Evolutionary conservation across 1,140 invertebrate genomes (phyloP).

Genomic region (Globodera rostochiensis): DNA sequence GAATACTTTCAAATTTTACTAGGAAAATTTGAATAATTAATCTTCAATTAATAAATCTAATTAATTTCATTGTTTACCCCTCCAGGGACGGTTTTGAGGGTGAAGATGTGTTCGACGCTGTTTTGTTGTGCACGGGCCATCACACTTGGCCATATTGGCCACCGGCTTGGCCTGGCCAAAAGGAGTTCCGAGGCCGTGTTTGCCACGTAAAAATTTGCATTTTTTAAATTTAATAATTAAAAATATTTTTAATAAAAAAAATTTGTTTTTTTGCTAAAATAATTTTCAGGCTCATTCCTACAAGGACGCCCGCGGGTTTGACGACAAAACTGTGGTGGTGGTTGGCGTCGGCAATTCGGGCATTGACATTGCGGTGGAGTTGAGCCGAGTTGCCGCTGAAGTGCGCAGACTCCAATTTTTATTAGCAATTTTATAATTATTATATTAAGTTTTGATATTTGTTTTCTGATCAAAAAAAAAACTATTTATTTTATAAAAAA

Average conservation of each 20-base stretch:
- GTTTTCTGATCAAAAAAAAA: too few species aligned
- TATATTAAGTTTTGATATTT: too few species aligned
- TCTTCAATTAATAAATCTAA: too few species aligned
- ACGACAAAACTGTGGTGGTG: slow-evolving; percentile 68
- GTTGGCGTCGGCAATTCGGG: slow-evolving; percentile 71
- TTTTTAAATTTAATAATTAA: background rate
- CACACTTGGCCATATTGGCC: slow-evolving; percentile 64
- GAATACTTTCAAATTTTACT: too few species aligned
- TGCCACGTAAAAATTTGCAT: slow-evolving; percentile 60
- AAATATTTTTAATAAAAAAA: too few species aligned
- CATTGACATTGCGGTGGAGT: slow-evolving; percentile 69
- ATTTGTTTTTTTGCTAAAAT: background rate
- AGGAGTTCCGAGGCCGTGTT: slow-evolving; percentile 67
- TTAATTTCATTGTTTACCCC: too few species aligned
- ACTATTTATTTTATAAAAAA: too few species aligned
- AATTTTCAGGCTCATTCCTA: slow-evolving; percentile 58
- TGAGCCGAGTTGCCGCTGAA: slow-evolving; percentile 66
- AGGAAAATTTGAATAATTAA: too few species aligned
- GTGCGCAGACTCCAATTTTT: slow-evolving; percentile 31
- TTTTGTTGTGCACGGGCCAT: slow-evolving; percentile 63
- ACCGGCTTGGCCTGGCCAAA: slow-evolving; percentile 55
- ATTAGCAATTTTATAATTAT: background rate
- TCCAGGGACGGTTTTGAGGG: slow-evolving; percentile 19
- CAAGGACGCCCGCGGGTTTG: slow-evolving; percentile 58
- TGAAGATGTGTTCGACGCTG: slow-evolving; percentile 66